Conservation (phyloP, 2,888 invertebrate species). For the Nomada flava region DNA sequence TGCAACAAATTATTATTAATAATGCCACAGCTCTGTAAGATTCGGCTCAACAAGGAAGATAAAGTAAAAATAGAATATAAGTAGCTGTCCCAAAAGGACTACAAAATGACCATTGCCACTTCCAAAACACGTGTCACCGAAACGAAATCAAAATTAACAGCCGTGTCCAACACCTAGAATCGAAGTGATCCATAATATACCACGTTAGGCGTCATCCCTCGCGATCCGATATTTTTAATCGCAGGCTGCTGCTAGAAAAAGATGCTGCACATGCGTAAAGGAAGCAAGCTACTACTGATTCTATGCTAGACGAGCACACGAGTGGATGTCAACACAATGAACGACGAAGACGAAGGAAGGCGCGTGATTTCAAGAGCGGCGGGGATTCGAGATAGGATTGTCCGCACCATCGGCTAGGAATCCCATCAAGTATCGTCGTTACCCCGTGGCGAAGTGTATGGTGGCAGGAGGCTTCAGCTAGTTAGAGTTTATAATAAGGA, state of each 20-base stretch:
- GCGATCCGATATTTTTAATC: background rate
- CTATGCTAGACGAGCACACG: slow-evolving; percentile 56
- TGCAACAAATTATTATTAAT: too few species aligned
- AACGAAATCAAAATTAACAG: too few species aligned
- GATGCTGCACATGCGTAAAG: background rate
- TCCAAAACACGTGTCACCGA: too few species aligned
- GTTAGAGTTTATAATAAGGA: slow-evolving; percentile 84
- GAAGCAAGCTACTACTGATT: slow-evolving; percentile 3
- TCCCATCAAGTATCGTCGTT: slow-evolving; percentile 84
- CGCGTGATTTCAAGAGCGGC: slow-evolving; percentile 76
- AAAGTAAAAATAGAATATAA: too few species aligned
- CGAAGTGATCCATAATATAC: too few species aligned
- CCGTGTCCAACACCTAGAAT: too few species aligned
- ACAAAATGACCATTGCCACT: too few species aligned
- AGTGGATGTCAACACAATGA: slow-evolving; percentile 73
- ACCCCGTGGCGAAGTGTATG: slow-evolving; percentile 76
- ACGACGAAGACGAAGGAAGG: slow-evolving; percentile 73
- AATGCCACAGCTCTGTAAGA: too few species aligned
- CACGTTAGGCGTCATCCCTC: too few species aligned
- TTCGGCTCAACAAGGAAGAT: too few species aligned
- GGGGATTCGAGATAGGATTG: slow-evolving; percentile 83
- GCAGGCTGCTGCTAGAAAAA: background rate
- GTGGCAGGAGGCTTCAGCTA: slow-evolving; percentile 75
- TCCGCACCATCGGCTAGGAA: slow-evolving; percentile 84
- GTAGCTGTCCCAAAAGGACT: too few species aligned